Evolutionary conservation across 2,113 vertebrate genomes (phyloP), one percentile per base, ranked within the genome.

Genomic region (Mionectes macconnelli): DNA sequence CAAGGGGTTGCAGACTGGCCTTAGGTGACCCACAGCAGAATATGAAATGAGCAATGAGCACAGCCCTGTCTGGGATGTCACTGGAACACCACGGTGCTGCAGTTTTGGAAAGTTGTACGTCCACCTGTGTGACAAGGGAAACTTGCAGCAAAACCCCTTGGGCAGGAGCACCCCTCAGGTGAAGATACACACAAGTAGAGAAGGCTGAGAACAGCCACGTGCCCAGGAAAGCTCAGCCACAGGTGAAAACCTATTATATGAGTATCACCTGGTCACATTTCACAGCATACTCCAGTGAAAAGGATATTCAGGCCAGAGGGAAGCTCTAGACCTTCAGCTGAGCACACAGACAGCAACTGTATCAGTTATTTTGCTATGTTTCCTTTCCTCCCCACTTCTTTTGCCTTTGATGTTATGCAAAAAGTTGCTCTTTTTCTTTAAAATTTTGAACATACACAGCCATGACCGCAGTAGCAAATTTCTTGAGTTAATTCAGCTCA

Each of bases 151-250:
- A 33, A 87, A 24, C 8, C 33, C 37, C 24, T 23, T 2, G 24
- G 42, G 52, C 56, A 64, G 57, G 40, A 72, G n/a, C 68, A 52
- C 20, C 14, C 20, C 22, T 27, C 16, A 53, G n/a, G 30, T 24
- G 30, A 40, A 56, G 35, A 20, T 6, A 17, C 2, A 8, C 0
- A 0, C 24, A 44, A n/a, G 37, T 1, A 14, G 31, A 83, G 21
- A 0, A 0, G 24, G 30, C 52, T 28, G 66, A 72, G 70, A 68
- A 24, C 44, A 66, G 35, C 6, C 1, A 3, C 4, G 14, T 6
- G 19, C 17, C 33, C 35, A 88, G 84, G 53, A 56, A 62, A 69
- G 35, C 39, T 92, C 86, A 73, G 49, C 10, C 75, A 47, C 18
- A 44, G 20, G 14, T 52, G 24, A 30, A 19, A 63, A 55, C 33